Conservation (phyloP, 2,113 vertebrate genomes). For the Clarias macrocephalus region DNA sequence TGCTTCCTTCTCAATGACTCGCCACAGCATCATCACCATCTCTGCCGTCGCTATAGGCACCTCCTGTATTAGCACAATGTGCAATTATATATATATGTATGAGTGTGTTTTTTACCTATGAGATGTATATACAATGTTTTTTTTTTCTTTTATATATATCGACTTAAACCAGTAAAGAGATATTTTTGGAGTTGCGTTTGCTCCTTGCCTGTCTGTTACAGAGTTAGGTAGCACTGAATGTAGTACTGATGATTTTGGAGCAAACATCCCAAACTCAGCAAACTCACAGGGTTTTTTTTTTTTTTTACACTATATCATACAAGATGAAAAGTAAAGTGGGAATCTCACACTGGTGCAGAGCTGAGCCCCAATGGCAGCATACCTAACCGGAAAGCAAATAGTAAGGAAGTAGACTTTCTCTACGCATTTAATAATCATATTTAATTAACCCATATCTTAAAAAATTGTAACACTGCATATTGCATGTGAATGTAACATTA, state of each 20-base stretch:
- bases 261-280: slow-evolving; percentile 45
- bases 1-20: slow-evolving; percentile 52
- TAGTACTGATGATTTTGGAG: slow-evolving; percentile 43
- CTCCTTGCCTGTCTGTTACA: slow-evolving; percentile 60
- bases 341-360: slow-evolving; percentile 10
- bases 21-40: slow-evolving; percentile 41
- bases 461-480: slow-evolving; percentile 44
- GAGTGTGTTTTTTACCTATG: slow-evolving; percentile 62
- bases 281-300: not conserved
- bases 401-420: slow-evolving; percentile 39
- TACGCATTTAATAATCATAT: slow-evolving; percentile 13
- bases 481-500: slow-evolving; percentile 49
- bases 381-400: not conserved
- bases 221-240: slow-evolving; percentile 43
- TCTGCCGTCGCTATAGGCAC: slow-evolving; percentile 50
- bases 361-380: not conserved
- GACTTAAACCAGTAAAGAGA: slow-evolving; percentile 61
- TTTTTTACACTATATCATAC: not conserved
- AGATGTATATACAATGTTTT: slow-evolving; percentile 61
- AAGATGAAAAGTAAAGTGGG: not conserved
- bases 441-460: slow-evolving; percentile 32
- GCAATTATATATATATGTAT: slow-evolving; percentile 65
- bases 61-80: slow-evolving; percentile 62
- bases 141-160: slow-evolving; percentile 37
- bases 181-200: slow-evolving; percentile 62